phyloP scores from a whole-genome alignment of 2,888 invertebrate genomes.

The Tanytarsus gracilentus region DNA sequence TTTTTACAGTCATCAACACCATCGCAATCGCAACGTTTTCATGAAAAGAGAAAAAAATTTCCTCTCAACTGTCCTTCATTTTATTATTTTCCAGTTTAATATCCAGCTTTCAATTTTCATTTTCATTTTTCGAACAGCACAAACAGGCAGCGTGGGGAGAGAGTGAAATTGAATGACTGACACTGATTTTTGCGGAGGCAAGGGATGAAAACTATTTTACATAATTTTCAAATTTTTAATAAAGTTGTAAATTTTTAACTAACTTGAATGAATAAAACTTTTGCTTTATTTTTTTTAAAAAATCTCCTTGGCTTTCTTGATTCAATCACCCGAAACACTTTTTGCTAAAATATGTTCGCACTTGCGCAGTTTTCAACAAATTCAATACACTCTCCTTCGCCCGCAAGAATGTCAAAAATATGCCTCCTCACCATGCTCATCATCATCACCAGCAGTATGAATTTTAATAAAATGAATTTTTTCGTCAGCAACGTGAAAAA shows the following conservation, averaged over 20 bases:
- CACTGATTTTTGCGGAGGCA: slow-evolving; percentile 24
- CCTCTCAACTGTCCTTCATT: slow-evolving; percentile 21
- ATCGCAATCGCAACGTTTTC: background rate
- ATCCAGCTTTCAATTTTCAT: slow-evolving; percentile 15
- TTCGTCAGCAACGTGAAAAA: slow-evolving; percentile 6
- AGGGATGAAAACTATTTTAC: too few relatives aligned
- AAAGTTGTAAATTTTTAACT: too few relatives aligned
- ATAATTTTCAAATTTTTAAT: too few relatives aligned
- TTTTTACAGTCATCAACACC: background rate
- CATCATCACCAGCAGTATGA: background rate
- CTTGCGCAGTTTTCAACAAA: background rate
- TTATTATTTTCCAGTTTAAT: slow-evolving; percentile 1
- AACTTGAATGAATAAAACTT: too few relatives aligned
- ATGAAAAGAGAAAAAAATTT: background rate
- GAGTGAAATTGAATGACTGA: slow-evolving; percentile 23
- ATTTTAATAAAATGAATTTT: slow-evolving; percentile 7
- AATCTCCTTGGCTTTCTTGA: too few relatives aligned
- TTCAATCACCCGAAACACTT: background rate
- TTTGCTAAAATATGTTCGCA: background rate
- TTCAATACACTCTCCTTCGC: background rate
- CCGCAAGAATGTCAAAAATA: background rate
- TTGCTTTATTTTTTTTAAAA: too few relatives aligned
- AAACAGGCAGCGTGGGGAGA: background rate
- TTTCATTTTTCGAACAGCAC: background rate
- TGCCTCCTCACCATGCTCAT: slow-evolving; percentile 2